Percentiles rank a stretch among this genome's conserved stretches.
Conservation (phyloP, 2,797 vertebrate species). For the Pangasius sanitwongsei region DNA sequence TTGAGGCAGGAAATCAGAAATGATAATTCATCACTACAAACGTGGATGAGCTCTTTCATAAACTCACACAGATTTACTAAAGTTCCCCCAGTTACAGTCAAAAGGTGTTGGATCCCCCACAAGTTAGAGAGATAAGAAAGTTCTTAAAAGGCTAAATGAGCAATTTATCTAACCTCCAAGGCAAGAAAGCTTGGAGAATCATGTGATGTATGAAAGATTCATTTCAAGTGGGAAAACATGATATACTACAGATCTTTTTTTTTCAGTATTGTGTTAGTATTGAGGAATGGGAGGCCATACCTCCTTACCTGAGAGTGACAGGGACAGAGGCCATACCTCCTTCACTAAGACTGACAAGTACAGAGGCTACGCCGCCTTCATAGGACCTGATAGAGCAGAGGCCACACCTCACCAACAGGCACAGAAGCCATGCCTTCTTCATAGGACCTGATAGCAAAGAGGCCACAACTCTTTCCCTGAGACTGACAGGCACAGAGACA, state of each 20-base stretch:
- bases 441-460: background rate
- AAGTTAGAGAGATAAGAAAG: conserved; percentile 2
- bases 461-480: too few species aligned
- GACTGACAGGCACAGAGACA: too few species aligned
- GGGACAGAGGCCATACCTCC: background rate
- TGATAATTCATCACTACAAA: conserved; percentile 33
- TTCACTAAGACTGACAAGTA: background rate
- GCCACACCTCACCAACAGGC: background rate
- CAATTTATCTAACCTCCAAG: background rate
- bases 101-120: background rate
- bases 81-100: background rate
- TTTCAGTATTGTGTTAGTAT: background rate
- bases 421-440: background rate
- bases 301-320: background rate
- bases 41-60: conserved; percentile 2
- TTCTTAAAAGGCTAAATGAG: conserved; percentile 28
- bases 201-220: background rate
- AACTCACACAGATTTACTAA: background rate
- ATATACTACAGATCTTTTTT: background rate
- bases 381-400: background rate
- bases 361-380: background rate
- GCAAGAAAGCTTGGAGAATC: background rate
- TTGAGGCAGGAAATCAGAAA: conserved; percentile 45
- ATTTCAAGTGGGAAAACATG: background rate
- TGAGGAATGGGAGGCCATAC: background rate